Conservation (phyloP, 2,113 vertebrate species). For the Emydocephalus ijimae region DNA sequence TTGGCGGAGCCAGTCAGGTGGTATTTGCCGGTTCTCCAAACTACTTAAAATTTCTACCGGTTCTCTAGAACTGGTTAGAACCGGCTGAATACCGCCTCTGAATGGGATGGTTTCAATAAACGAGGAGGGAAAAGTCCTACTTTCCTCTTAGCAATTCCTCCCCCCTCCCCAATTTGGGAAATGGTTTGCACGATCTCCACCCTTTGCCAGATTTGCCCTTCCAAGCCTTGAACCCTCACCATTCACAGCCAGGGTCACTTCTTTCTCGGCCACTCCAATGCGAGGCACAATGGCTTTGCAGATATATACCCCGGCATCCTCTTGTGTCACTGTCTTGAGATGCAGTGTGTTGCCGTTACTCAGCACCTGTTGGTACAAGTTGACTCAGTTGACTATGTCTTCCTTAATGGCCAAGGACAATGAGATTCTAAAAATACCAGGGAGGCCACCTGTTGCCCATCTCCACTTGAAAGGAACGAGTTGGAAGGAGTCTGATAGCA, state of each 20-base stretch:
- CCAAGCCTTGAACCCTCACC: conserved; percentile 63
- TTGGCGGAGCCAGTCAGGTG: too few species aligned
- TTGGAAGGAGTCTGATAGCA: background rate
- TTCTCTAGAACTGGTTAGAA: too few species aligned
- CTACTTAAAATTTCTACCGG: too few species aligned
- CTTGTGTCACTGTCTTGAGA: conserved; percentile 77
- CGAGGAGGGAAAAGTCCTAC: background rate
- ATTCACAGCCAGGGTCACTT: conserved; percentile 84
- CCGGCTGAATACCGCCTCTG: too few species aligned
- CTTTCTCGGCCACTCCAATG: conserved; percentile 77
- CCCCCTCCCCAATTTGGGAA: background rate
- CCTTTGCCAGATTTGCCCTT: background rate
- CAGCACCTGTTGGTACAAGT: conserved; percentile 74
- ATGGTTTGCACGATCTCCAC: background rate
- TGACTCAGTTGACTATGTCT: background rate
- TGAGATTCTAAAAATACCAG: background rate
- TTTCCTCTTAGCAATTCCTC: background rate
- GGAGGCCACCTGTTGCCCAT: background rate
- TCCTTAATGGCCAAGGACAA: background rate
- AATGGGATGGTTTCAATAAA: background rate
- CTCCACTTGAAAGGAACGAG: background rate
- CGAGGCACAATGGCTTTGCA: conserved; percentile 77
- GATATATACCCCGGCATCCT: conserved; percentile 82
- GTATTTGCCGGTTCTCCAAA: too few species aligned
- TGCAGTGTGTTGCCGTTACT: conserved; percentile 82